Evolutionary conservation across 1,140 invertebrate species (phyloP).

Genomic region (Eubasilissa regina): DNA sequence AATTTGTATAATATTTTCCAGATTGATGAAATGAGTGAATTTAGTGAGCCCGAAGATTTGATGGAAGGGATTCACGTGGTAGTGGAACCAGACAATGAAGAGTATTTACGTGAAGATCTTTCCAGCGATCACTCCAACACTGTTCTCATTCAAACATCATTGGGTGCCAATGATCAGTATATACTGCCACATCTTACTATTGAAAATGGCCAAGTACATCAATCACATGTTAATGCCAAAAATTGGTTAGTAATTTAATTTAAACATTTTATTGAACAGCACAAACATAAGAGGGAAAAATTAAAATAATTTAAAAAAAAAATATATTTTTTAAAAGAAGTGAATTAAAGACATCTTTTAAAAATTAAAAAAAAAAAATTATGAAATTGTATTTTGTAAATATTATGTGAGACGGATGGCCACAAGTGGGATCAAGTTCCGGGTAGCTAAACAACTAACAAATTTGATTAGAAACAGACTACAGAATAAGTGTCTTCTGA

Average conservation of each 20-base stretch:
- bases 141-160: constrained; percentile 47
- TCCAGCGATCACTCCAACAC: constrained; percentile 56
- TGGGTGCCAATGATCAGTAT: constrained; percentile 55
- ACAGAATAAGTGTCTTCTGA: no score
- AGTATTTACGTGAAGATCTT: constrained; percentile 63
- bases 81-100: constrained; percentile 70
- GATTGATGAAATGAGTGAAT: constrained; percentile 75
- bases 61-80: constrained; percentile 85
- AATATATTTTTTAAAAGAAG: no score
- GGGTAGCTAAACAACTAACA: no score
- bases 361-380: no score
- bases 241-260: constrained; percentile 63
- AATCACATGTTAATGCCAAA: constrained; percentile 63
- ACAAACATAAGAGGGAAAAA: no score
- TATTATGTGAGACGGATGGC: no score
- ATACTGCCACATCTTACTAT: constrained; percentile 68
- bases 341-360: no score
- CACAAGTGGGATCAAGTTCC: no score
- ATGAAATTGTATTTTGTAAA: no score
- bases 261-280: background rate
- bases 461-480: no score
- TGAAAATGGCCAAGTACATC: constrained; percentile 66
- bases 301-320: no score
- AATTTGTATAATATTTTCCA: constrained; percentile 50
- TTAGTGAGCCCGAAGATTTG: constrained; percentile 87